These are phyloP conservation scores for Chrysodeixis includens DNA, from an alignment of 2,888 invertebrate species.

Conservation along the genomic window DNA sequence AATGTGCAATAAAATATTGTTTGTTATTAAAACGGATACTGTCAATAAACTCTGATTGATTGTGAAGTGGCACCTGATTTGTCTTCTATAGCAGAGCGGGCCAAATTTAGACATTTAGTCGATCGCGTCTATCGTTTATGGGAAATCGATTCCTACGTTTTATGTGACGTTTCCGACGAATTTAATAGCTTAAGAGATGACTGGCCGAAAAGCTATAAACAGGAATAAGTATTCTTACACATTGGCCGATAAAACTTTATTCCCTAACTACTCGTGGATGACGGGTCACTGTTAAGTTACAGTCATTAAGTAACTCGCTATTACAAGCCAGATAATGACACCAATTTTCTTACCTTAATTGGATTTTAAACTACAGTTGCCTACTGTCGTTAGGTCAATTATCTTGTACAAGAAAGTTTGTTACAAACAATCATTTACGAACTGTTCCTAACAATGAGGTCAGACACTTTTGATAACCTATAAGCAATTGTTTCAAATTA, in stretches of 20 bases:
- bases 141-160: conserved; percentile 87
- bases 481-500: conserved; percentile 52
- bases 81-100: conserved; percentile 41
- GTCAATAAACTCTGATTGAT: not conserved
- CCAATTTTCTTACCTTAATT: conserved; percentile 56
- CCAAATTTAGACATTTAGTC: conserved; percentile 79
- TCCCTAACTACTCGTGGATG: conserved; percentile 70
- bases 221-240: conserved; percentile 86
- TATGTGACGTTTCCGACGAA: conserved; percentile 86
- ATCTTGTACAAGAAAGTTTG: conserved; percentile 49
- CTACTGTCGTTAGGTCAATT: conserved; percentile 41
- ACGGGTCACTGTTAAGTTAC: conserved; percentile 55
- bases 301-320: conserved; percentile 62
- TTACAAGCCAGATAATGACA: conserved; percentile 53
- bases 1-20: not conserved
- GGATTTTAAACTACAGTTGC: conserved; percentile 58
- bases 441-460: conserved; percentile 25
- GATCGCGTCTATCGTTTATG: conserved; percentile 88
- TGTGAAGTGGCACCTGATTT: not conserved
- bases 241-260: conserved; percentile 84
- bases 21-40: not conserved
- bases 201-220: conserved; percentile 86
- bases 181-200: conserved; percentile 86
- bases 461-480: conserved; percentile 20
- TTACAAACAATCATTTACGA: conserved; percentile 37